phyloP scores from a whole-genome alignment of 2,113 vertebrate genomes.

The Anguilla japonica region DNA sequence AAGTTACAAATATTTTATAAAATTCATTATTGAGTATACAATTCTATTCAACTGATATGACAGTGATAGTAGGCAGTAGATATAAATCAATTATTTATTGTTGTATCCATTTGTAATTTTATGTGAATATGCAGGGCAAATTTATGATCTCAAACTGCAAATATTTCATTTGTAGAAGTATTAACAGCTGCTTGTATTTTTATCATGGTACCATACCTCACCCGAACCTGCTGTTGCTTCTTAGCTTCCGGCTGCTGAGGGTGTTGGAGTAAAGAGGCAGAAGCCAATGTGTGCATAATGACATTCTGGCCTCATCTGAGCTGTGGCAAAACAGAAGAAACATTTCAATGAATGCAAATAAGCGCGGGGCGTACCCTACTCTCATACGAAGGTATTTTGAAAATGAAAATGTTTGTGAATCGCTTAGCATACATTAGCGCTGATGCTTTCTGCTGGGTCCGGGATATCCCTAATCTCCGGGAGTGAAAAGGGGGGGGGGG shows the following conservation, averaged over 20 bases:
- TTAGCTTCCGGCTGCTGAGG: not conserved
- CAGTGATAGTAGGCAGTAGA: no score
- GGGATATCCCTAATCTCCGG: slow-evolving; percentile 4
- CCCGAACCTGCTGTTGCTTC: not conserved
- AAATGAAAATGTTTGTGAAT: slow-evolving; percentile 13
- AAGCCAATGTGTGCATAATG: not conserved
- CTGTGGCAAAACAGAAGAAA: not conserved
- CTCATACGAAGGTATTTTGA: slow-evolving; percentile 7
- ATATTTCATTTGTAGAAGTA: not conserved
- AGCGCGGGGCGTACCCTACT: not conserved
- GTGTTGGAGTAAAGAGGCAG: not conserved
- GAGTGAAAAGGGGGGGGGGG: not conserved
- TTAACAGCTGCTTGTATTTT: not conserved
- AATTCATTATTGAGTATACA: no score
- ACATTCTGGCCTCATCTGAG: not conserved
- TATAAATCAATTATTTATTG: no score
- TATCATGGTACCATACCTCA: not conserved
- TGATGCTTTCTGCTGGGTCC: not conserved
- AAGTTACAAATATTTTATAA: no score
- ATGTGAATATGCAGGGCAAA: not conserved
- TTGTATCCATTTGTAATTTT: not conserved
- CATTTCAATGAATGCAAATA: slow-evolving; percentile 11
- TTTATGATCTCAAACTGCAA: not conserved
- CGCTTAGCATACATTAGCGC: slow-evolving; percentile 22
- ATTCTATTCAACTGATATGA: no score